Evolutionary conservation across 2,113 vertebrate species (phyloP).

Genomic region (Rhynchomys soricoides): DNA sequence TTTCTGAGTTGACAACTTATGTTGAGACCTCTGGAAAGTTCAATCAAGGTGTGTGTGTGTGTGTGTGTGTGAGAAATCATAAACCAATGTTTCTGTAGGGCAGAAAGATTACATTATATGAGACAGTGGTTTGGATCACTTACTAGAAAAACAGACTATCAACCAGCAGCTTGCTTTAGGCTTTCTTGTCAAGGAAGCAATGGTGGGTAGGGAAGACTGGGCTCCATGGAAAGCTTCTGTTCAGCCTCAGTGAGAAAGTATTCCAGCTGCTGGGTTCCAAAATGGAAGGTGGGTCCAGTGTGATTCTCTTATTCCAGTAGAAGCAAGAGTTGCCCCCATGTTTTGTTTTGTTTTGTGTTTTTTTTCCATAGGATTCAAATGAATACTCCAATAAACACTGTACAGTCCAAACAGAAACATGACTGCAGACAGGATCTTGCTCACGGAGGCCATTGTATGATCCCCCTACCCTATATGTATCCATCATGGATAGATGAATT

Average conservation of each 20-base stretch:
- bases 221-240: not conserved
- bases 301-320: not conserved
- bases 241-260: not conserved
- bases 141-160: not conserved
- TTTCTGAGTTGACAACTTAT: not conserved
- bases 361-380: not conserved
- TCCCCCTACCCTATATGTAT: not conserved
- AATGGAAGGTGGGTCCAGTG: not conserved
- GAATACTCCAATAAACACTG: not conserved
- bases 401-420: not conserved
- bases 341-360: not conserved
- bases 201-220: not conserved
- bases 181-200: not conserved
- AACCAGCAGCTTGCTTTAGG: not conserved
- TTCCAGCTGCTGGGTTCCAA: not conserved
- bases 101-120: not conserved
- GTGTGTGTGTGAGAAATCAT: not conserved
- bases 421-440: not conserved
- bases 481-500: not conserved
- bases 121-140: not conserved
- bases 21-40: not conserved
- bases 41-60: not conserved
- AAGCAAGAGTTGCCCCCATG: not conserved
- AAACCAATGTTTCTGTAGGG: not conserved
- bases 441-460: not conserved